phyloP scores from a whole-genome alignment of 1,140 invertebrate species.

The Polypedilum pembai region DNA sequence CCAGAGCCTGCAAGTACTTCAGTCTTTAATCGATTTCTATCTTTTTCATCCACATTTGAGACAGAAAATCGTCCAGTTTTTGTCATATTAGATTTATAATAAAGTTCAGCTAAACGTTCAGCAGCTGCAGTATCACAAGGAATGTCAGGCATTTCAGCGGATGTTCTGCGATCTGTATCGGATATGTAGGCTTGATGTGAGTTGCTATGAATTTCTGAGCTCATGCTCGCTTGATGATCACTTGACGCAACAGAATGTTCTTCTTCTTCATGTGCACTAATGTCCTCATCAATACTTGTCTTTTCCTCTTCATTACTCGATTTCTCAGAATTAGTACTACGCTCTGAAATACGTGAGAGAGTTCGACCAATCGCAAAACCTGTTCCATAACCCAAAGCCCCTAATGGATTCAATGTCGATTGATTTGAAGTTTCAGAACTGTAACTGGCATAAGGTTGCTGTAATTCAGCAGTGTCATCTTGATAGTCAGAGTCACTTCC shows the following conservation, averaged over 20 bases:
- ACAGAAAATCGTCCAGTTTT: constrained; percentile 43
- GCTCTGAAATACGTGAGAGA: constrained; percentile 74
- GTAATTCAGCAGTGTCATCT: constrained; percentile 65
- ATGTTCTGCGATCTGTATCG: constrained; percentile 65
- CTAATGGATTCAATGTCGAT: constrained; percentile 50
- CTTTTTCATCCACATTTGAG: constrained; percentile 40
- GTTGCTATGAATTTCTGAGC: constrained; percentile 68
- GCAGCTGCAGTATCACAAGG: constrained; percentile 58
- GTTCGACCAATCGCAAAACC: constrained; percentile 65
- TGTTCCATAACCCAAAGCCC: constrained; percentile 59
- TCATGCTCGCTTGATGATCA: constrained; percentile 74
- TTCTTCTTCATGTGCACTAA: constrained; percentile 60
- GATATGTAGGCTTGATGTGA: constrained; percentile 62
- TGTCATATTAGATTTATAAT: constrained; percentile 45
- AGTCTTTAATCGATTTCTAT: constrained; percentile 20
- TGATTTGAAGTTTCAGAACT: constrained; percentile 46
- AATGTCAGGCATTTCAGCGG: constrained; percentile 71
- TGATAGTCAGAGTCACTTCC: constrained; percentile 54
- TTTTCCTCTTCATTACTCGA: constrained; percentile 45
- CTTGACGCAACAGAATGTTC: constrained; percentile 61
- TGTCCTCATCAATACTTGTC: constrained; percentile 71
- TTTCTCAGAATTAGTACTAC: constrained; percentile 77
- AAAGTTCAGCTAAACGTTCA: constrained; percentile 39
- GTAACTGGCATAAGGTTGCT: constrained; percentile 57
- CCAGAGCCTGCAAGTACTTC: constrained; percentile 30